These are phyloP conservation scores for Drosophila quinaria DNA, from an alignment of 2,888 invertebrate species.

Conservation along the genomic window DNA sequence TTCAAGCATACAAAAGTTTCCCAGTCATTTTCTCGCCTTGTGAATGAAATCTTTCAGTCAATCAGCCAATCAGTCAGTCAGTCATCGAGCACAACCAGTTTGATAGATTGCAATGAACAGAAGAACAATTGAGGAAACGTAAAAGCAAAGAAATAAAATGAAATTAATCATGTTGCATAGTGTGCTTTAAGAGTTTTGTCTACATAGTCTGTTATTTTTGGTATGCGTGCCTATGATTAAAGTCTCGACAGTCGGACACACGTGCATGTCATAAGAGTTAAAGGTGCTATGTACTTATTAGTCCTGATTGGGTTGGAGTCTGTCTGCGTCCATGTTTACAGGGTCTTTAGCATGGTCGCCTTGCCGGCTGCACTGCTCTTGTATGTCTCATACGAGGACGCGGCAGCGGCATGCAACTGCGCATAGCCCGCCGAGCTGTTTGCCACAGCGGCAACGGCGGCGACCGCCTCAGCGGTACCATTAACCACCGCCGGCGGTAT, in stretches of 20 bases:
- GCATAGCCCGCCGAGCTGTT: constrained; percentile 51
- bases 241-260: constrained; percentile 50
- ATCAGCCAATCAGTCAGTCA: constrained; percentile 2
- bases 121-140: neutral
- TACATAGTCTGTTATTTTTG: constrained; percentile 14
- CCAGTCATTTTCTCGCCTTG: neutral
- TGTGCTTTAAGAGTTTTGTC: constrained; percentile 22
- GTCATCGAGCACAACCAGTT: constrained; percentile 8
- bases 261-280: constrained; percentile 32
- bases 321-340: constrained; percentile 43
- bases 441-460: constrained; percentile 51
- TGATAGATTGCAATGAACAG: neutral
- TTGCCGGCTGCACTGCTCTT: constrained; percentile 52
- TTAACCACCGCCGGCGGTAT: constrained; percentile 42
- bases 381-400: constrained; percentile 57
- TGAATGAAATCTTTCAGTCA: neutral
- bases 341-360: constrained; percentile 61
- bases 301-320: neutral
- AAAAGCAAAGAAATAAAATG: neutral
- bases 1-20: neutral
- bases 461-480: constrained; percentile 46
- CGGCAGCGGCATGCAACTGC: constrained; percentile 53
- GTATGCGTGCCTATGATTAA: constrained; percentile 39
- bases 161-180: constrained; percentile 44
- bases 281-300: constrained; percentile 12